A percentile compares a stretch with the other conserved stretches of the same genome.
These are phyloP conservation scores for Jordanella pulchra DNA, from an alignment of 2,797 vertebrate genomes.

Conservation along the genomic window DNA sequence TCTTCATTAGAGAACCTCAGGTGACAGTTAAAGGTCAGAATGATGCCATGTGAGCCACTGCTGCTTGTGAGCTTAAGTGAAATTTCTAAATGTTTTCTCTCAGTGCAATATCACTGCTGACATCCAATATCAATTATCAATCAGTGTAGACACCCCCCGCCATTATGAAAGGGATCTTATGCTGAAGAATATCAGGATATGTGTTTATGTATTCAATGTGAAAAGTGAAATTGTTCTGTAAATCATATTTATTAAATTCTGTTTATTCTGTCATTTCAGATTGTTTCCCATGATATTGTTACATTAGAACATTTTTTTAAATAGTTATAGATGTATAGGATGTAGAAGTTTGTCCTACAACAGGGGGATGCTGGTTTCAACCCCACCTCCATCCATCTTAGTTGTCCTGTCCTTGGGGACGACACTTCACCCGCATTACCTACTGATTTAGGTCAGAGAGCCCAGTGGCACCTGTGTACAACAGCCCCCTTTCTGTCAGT, in stretches of 20 bases:
- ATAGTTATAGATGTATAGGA: not conserved
- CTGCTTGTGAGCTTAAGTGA: constrained; percentile 16
- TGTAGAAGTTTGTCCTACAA: no score
- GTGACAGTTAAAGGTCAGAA: constrained; percentile 53
- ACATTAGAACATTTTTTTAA: not conserved
- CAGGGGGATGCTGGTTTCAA: no score
- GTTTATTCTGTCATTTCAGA: not conserved
- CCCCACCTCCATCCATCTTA: no score
- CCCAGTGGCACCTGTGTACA: no score
- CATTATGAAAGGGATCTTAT: not conserved
- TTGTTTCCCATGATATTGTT: not conserved
- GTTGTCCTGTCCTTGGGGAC: no score
- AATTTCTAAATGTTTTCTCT: constrained; percentile 12
- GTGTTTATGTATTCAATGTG: constrained; percentile 29
- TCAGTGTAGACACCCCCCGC: not conserved
- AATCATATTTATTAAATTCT: constrained; percentile 49
- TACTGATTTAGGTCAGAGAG: no score
- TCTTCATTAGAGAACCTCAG: constrained; percentile 52
- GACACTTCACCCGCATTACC: no score
- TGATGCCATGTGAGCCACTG: constrained; percentile 37
- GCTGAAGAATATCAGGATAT: not conserved
- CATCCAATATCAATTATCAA: not conserved
- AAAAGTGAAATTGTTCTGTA: constrained; percentile 30
- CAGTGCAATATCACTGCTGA: constrained; percentile 14
- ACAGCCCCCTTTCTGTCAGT: no score